Conservation (phyloP, 2,888 invertebrate species). For the Ellobium chinense region DNA sequence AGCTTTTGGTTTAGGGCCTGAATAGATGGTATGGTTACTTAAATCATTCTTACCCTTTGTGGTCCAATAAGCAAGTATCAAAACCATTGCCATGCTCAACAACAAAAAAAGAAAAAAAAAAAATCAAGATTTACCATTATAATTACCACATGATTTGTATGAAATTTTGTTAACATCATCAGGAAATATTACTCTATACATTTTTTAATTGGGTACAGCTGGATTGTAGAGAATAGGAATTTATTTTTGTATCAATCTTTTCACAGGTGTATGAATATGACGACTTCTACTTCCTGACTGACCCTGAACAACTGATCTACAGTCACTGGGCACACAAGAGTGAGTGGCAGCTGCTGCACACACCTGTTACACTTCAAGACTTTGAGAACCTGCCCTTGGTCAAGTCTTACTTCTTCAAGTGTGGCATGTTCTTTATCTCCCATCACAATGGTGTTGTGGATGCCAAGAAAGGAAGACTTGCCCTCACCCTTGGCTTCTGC, state of each 20-base stretch:
- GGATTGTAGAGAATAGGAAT: no score
- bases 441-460: constrained; percentile 76
- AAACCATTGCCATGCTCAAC: no score
- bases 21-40: no score
- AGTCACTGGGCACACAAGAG: constrained; percentile 78
- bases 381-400: constrained; percentile 79
- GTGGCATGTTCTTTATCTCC: constrained; percentile 76
- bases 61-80: no score
- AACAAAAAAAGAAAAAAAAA: no score
- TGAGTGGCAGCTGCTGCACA: constrained; percentile 76
- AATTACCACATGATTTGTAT: no score
- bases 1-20: no score
- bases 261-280: constrained; percentile 92
- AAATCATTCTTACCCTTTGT: no score
- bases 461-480: constrained; percentile 73
- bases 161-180: no score
- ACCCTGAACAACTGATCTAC: constrained; percentile 85
- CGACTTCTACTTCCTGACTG: constrained; percentile 99
- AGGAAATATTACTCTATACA: no score
- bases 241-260: background rate
- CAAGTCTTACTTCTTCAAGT: constrained; percentile 79
- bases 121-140: no score
- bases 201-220: no score
- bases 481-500: constrained; percentile 76
- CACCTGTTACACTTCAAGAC: constrained; percentile 70